phyloP scores from a whole-genome alignment of 2,888 invertebrate species.

The Paralinhomoeus sp. region DNA sequence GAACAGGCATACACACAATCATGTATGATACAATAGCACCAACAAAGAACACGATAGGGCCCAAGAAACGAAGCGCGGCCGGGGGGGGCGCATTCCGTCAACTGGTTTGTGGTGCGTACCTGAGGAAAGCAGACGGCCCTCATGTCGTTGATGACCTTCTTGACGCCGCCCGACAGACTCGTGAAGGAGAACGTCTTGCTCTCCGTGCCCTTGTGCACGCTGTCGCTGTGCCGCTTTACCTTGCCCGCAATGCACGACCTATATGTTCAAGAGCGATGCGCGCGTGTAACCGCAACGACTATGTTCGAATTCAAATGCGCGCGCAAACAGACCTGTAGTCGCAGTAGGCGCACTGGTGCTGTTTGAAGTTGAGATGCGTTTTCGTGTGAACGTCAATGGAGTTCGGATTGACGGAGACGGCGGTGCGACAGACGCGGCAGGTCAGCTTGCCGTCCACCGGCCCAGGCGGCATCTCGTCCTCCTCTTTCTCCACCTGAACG shows the following conservation, averaged over 20 bases:
- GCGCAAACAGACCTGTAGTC: too few species aligned
- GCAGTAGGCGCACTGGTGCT: slow-evolving; percentile 5
- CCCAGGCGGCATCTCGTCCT: too few species aligned
- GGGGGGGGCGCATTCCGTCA: too few species aligned
- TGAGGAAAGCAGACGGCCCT: slow-evolving; percentile 3
- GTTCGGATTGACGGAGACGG: slow-evolving; percentile 3
- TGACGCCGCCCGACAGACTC: neutral
- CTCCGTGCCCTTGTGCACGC: slow-evolving; percentile 2
- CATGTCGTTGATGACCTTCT: slow-evolving; percentile 1
- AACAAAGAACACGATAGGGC: too few species aligned
- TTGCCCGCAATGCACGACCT: slow-evolving; percentile 4
- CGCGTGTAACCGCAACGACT: too few species aligned
- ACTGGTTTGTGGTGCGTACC: too few species aligned
- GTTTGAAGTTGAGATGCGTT: slow-evolving; percentile 6
- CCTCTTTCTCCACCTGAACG: too few species aligned
- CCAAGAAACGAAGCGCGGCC: too few species aligned
- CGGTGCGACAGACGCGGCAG: slow-evolving; percentile 3
- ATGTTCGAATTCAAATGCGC: too few species aligned
- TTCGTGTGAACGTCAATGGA: slow-evolving; percentile 6
- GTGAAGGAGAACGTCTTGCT: neutral
- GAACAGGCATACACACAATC: too few species aligned
- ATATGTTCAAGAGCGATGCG: neutral
- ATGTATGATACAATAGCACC: too few species aligned
- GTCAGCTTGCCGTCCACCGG: neutral
- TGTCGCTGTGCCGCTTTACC: slow-evolving; percentile 7